Percentiles rank a stretch among this genome's conserved stretches.
Evolutionary conservation across 2,113 vertebrate genomes (phyloP).

Genomic region (Pygoscelis adeliae): DNA sequence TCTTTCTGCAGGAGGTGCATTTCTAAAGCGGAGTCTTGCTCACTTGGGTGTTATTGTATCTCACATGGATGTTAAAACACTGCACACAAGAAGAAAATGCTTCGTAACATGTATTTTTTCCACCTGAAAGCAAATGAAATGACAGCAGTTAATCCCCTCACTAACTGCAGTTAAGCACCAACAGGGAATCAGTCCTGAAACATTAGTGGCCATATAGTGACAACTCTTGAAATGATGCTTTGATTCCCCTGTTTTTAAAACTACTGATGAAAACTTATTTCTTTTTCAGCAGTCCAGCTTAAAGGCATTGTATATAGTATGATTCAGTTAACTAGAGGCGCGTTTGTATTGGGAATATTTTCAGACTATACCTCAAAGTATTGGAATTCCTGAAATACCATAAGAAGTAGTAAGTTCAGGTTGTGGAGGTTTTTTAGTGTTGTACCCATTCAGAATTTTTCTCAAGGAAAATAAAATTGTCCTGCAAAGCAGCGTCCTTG

Average conservation of each 20-base stretch:
- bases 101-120: accelerated
- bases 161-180: background rate
- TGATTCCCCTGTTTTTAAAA: background rate
- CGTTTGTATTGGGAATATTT: background rate
- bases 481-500: background rate
- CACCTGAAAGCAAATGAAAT: background rate
- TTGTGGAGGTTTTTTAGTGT: background rate
- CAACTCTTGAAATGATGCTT: background rate
- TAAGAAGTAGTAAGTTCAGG: background rate
- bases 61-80: background rate
- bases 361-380: background rate
- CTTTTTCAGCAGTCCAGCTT: background rate
- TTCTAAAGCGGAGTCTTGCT: background rate
- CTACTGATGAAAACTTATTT: background rate
- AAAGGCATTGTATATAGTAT: accelerated
- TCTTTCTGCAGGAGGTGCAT: background rate
- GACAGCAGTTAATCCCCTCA: background rate
- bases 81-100: background rate
- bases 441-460: background rate
- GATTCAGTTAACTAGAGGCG: background rate
- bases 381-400: accelerated
- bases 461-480: background rate
- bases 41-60: background rate
- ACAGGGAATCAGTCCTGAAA: background rate
- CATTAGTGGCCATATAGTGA: accelerated